These are phyloP conservation scores for Nemapogon koenigi DNA, from an alignment of 2,888 invertebrate species.

Conservation along the genomic window DNA sequence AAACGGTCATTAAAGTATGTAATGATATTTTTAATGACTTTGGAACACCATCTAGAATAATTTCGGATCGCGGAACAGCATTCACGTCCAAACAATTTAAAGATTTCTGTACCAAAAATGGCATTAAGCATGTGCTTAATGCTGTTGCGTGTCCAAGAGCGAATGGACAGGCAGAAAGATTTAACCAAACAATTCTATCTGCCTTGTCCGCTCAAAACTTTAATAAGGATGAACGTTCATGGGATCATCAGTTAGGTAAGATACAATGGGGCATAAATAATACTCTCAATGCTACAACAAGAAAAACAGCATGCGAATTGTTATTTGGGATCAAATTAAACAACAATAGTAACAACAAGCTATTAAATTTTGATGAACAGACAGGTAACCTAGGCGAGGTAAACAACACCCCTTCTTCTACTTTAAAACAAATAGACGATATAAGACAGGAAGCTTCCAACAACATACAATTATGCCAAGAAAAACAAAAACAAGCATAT, in stretches of 20 bases:
- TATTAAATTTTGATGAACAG: too few relatives aligned
- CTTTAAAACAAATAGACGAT: too few relatives aligned
- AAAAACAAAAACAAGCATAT: too few relatives aligned
- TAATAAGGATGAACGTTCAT: not conserved
- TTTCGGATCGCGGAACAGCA: conserved; percentile 5
- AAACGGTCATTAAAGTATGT: conserved; percentile 7
- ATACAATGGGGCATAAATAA: too few relatives aligned
- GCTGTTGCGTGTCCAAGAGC: conserved; percentile 4
- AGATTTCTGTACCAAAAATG: not conserved
- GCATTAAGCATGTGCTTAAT: not conserved
- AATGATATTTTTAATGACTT: conserved; percentile 11
- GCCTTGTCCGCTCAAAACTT: not conserved
- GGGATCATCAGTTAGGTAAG: too few relatives aligned
- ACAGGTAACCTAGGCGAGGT: too few relatives aligned
- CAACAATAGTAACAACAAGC: too few relatives aligned
- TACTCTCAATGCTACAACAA: conserved; percentile 1
- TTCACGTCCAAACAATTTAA: conserved; percentile 5
- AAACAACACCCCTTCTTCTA: too few relatives aligned
- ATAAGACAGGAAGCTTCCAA: too few relatives aligned
- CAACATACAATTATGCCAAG: too few relatives aligned
- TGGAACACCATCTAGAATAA: conserved; percentile 12
- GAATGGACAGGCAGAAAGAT: conserved; percentile 4
- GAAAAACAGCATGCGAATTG: too few relatives aligned
- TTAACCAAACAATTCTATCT: conserved; percentile 1
- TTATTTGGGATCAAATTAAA: too few relatives aligned